Evolutionary conservation across 1,140 invertebrate species (phyloP).

Genomic region (Anadara kagoshimensis): DNA sequence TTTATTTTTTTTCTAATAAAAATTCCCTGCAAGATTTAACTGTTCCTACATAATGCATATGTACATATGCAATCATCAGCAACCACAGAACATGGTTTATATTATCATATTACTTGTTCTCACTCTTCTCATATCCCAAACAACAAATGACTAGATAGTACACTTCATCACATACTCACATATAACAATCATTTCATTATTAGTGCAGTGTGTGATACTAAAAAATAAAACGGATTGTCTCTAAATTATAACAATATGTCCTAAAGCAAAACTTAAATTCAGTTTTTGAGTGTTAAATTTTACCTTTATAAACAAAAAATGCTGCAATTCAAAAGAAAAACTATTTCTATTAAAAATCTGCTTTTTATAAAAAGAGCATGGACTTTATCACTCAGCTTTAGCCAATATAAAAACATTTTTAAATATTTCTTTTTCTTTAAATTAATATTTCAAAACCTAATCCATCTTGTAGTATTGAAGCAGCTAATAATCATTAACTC

Average conservation of each 20-base stretch:
- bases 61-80: constrained; percentile 5
- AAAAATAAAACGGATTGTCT: constrained; percentile 21
- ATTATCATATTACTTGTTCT: constrained; percentile 4
- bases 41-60: constrained; percentile 14
- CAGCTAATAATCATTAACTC: too few species aligned
- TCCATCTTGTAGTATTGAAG: too few species aligned
- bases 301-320: too few species aligned
- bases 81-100: not conserved
- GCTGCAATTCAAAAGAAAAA: too few species aligned
- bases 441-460: too few species aligned
- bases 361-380: too few species aligned
- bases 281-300: too few species aligned
- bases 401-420: too few species aligned
- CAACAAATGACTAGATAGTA: not conserved
- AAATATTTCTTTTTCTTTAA: too few species aligned
- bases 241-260: constrained; percentile 11
- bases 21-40: constrained; percentile 26
- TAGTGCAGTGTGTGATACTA: not conserved
- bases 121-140: not conserved
- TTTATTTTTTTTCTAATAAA: constrained; percentile 8
- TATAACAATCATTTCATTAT: not conserved
- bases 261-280: too few species aligned
- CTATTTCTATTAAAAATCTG: too few species aligned
- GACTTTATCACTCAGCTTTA: too few species aligned
- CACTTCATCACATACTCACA: not conserved